Conservation (phyloP, 2,113 vertebrate genomes). For the Alethe diademata region DNA sequence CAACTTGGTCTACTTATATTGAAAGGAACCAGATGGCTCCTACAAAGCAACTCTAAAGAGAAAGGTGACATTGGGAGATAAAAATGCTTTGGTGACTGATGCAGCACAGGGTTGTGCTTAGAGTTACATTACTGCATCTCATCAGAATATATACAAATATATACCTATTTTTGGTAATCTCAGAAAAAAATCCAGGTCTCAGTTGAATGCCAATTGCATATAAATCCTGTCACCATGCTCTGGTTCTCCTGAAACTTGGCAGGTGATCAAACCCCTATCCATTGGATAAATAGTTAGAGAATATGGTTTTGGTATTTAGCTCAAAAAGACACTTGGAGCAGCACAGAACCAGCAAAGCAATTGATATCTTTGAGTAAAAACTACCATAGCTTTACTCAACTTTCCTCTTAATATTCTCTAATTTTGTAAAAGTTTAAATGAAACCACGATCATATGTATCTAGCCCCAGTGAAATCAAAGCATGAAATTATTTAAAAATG, state of each 20-base stretch:
- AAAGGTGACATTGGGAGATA: background rate
- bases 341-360: background rate
- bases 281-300: background rate
- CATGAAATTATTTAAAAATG: background rate
- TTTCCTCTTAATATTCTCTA: background rate
- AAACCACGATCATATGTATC: accelerated
- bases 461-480: background rate
- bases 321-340: background rate
- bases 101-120: background rate
- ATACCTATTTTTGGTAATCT: background rate
- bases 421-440: background rate
- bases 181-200: background rate
- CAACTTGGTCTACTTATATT: background rate
- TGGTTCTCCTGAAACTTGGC: background rate
- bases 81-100: background rate
- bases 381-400: background rate
- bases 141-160: background rate
- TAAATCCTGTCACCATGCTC: background rate
- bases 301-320: background rate
- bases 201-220: background rate
- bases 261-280: background rate
- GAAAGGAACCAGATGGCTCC: background rate
- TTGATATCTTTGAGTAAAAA: background rate
- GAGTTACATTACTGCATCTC: background rate
- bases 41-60: background rate